These are phyloP conservation scores for Empis livida DNA, from an alignment of 2,888 invertebrate species.

Conservation along the genomic window DNA sequence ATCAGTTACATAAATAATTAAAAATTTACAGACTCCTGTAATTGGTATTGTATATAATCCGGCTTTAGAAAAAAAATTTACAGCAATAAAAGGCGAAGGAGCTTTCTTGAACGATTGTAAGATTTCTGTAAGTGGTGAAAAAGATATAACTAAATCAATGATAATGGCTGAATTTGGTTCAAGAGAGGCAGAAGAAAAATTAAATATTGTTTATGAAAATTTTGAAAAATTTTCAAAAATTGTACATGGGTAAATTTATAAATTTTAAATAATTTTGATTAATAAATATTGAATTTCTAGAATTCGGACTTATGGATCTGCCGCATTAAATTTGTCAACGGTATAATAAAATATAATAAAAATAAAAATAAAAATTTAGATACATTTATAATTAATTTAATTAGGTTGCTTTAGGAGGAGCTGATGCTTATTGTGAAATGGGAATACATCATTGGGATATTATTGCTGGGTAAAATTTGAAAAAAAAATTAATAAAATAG, in stretches of 20 bases:
- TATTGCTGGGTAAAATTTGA: conserved; percentile 49
- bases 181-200: not conserved
- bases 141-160: conserved; percentile 15
- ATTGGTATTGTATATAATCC: conserved; percentile 62
- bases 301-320: conserved; percentile 69
- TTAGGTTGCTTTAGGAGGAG: conserved; percentile 65
- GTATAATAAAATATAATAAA: too few species aligned
- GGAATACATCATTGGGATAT: conserved; percentile 94
- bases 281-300: conserved; percentile 33
- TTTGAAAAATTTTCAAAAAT: not conserved
- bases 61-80: conserved; percentile 48
- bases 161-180: not conserved
- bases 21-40: conserved; percentile 14
- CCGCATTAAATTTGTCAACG: conserved; percentile 78
- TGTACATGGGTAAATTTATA: not conserved
- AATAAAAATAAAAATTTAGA: too few species aligned
- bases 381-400: too few species aligned
- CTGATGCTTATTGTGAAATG: conserved; percentile 81
- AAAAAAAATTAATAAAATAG: too few species aligned
- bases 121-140: conserved; percentile 39
- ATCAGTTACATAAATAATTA: too few species aligned
- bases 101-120: conserved; percentile 52
- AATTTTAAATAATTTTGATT: too few species aligned
- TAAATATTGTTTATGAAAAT: not conserved
- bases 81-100: conserved; percentile 51